Conservation (phyloP, 1,140 invertebrate species). For the Steinernema khuongi region DNA sequence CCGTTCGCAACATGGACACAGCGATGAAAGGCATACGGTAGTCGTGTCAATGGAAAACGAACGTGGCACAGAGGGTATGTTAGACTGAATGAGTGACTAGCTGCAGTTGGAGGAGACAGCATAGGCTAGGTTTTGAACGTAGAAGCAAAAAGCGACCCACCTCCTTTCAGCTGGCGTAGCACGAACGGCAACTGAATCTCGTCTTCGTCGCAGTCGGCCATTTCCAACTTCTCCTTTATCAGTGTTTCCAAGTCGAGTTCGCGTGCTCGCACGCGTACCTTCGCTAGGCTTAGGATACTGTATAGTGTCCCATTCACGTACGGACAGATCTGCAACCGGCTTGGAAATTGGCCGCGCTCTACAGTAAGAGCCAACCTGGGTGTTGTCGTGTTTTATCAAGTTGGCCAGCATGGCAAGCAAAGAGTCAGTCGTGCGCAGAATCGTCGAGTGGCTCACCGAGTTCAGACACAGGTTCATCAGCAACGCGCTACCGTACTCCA, state of each 20-base stretch:
- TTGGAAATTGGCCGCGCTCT: background rate
- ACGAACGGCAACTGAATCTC: constrained; percentile 7
- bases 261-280: constrained; percentile 30
- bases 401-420: constrained; percentile 33
- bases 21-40: background rate
- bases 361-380: constrained; percentile 18
- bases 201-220: constrained; percentile 2
- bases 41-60: background rate
- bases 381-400: constrained; percentile 35
- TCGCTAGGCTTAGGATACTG: constrained; percentile 40
- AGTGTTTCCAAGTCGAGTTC: constrained; percentile 27
- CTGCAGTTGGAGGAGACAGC: background rate
- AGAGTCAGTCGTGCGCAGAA: constrained; percentile 40
- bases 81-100: background rate
- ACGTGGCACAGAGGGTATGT: background rate
- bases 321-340: constrained; percentile 39
- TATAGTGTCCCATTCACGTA: constrained; percentile 42
- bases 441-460: constrained; percentile 43
- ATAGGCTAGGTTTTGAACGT: background rate
- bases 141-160: background rate
- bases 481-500: constrained; percentile 46
- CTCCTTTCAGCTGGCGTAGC: background rate
- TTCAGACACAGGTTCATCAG: constrained; percentile 48
- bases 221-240: constrained; percentile 3
- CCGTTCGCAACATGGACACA: background rate